These are phyloP conservation scores for Patella caerulea DNA, from an alignment of 2,888 invertebrate species.

Conservation along the genomic window DNA sequence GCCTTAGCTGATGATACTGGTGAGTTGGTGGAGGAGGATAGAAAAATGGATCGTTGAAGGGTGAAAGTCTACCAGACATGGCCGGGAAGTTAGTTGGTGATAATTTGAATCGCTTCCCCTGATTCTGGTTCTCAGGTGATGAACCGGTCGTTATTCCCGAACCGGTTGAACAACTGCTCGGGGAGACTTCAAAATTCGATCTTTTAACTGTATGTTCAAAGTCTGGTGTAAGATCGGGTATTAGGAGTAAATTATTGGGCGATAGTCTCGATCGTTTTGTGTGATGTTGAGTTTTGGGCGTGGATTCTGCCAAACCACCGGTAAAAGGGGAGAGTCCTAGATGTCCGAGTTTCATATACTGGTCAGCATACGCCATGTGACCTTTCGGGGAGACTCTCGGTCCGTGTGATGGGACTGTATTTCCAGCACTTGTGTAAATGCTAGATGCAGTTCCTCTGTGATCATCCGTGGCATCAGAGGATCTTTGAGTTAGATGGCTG, in stretches of 20 bases:
- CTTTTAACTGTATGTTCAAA: not conserved
- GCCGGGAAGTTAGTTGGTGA: not conserved
- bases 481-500: too few relatives aligned
- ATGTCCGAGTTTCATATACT: too few relatives aligned
- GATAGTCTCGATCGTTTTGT: not conserved
- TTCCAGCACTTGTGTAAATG: too few relatives aligned
- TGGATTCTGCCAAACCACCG: not conserved
- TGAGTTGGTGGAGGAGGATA: not conserved
- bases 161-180: not conserved
- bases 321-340: not conserved
- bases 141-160: not conserved
- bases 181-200: not conserved
- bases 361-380: too few relatives aligned
- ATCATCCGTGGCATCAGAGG: too few relatives aligned
- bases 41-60: constrained; percentile 7
- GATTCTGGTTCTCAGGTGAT: not conserved
- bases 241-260: not conserved
- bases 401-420: too few relatives aligned
- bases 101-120: not conserved
- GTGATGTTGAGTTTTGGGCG: not conserved
- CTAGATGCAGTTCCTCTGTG: too few relatives aligned
- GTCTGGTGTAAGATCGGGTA: not conserved
- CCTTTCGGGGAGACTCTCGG: too few relatives aligned
- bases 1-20: not conserved
- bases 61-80: not conserved